Evolutionary conservation across 2,797 vertebrate species (phyloP), one percentile per base, ranked within the genome.

Genomic region (Fringilla coelebs): DNA sequence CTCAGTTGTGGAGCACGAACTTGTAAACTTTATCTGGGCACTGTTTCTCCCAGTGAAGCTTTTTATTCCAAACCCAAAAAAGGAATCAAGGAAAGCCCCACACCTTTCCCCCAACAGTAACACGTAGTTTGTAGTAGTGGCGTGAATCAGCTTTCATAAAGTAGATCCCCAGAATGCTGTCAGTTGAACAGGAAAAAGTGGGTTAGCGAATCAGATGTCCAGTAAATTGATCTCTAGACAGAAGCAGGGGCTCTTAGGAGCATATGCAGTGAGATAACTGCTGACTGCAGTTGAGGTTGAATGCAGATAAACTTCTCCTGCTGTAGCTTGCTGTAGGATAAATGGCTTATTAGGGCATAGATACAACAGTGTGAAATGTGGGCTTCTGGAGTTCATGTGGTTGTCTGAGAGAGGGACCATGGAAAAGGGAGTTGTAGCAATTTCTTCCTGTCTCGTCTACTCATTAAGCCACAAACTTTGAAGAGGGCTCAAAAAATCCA

Each of bases 191-290:
- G 72, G 38, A 83, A 83, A 60, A 92, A 55, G 46, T 49, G 31
- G 52, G 21, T 81, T 84, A 84, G 70, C 76, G 89, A 94, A 84
- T 88, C 49, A 75, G 16, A 52, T 61, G 26, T 89, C 48, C 36
- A 54, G 13, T 85, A 65, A 65, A 75, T 68, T 66, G 58, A 89
- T 88, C 40, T 51, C n/a, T 70, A 19, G 43, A 19, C 40, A 75
- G 66, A 63, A 62, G 17, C 7, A 43, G 61, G 31, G n/a, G 22
- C 57, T 85, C 32, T 67, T 60, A 11, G 55, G 49, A 49, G 55
- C 1, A 1, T 0, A 1, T 34, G n/a, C 45, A 41, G 13, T 1
- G 25, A 74, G 55, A 4, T 75, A 76, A 48, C 80, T 90, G 60
- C 45, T 67, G 77, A 18, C 32, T 79, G 86, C 32, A 31, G 21